These are phyloP conservation scores for Vanacampus margaritifer DNA, from an alignment of 2,113 vertebrate species.

Conservation along the genomic window DNA sequence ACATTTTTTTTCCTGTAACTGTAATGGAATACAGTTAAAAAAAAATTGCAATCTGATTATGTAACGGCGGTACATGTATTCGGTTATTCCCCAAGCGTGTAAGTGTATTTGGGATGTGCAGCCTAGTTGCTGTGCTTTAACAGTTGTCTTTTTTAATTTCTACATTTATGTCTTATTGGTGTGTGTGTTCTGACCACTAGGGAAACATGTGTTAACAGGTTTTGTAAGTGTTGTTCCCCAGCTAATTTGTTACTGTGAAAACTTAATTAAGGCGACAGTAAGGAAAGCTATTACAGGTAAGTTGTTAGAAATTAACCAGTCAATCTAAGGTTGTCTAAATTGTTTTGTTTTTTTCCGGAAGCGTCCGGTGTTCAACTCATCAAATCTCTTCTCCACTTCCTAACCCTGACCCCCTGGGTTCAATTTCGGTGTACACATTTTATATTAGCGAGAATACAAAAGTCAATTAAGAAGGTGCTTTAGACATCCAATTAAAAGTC, in stretches of 20 bases:
- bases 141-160: not conserved
- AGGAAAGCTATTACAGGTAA: conserved; percentile 71
- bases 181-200: conserved; percentile 44
- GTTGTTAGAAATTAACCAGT: conserved; percentile 69
- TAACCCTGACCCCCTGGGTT: conserved; percentile 67
- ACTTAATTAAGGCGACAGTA: conserved; percentile 73
- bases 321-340: conserved; percentile 65
- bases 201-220: conserved; percentile 62
- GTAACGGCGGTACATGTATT: too few species aligned
- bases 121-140: not conserved
- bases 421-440: conserved; percentile 61
- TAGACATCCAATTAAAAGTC: conserved; percentile 73
- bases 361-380: conserved; percentile 61
- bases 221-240: conserved; percentile 51
- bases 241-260: conserved; percentile 63
- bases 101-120: too few species aligned
- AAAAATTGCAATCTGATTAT: too few species aligned
- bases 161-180: not conserved
- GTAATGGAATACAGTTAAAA: too few species aligned
- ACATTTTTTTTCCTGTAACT: too few species aligned
- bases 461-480: conserved; percentile 71
- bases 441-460: conserved; percentile 67
- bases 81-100: too few species aligned
- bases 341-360: conserved; percentile 65
- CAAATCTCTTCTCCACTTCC: conserved; percentile 60